Evolutionary conservation across 2,113 vertebrate genomes (phyloP).

Genomic region (Eulemur macaco): DNA sequence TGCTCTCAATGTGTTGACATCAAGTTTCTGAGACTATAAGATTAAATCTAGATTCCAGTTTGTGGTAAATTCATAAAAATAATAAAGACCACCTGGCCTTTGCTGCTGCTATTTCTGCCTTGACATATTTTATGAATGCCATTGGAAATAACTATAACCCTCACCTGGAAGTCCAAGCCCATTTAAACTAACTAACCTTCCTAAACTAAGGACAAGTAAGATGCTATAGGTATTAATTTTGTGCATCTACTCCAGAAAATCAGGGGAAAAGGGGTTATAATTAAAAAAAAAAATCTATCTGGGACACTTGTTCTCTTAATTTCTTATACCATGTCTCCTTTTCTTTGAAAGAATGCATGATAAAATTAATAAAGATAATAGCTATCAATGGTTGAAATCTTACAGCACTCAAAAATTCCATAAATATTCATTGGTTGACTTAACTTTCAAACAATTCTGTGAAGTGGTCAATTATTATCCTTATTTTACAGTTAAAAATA

Average conservation of each 20-base stretch:
- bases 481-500: not conserved
- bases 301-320: not conserved
- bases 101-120: not conserved
- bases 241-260: not conserved
- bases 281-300: not conserved
- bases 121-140: not conserved
- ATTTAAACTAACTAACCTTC: not conserved
- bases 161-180: accelerated
- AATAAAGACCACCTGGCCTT: not conserved
- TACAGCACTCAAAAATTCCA: not conserved
- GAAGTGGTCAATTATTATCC: not conserved
- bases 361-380: not conserved
- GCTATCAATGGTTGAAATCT: not conserved
- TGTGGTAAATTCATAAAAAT: not conserved
- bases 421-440: not conserved
- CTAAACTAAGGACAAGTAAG: not conserved
- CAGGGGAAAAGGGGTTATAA: not conserved
- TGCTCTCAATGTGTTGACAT: not conserved
- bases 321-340: not conserved
- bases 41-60: not conserved
- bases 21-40: not conserved
- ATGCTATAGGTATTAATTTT: not conserved
- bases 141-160: not conserved
- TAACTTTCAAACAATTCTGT: not conserved
- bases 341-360: not conserved